Conservation (phyloP, 1,140 invertebrate genomes). For the Cherax destructor region DNA sequence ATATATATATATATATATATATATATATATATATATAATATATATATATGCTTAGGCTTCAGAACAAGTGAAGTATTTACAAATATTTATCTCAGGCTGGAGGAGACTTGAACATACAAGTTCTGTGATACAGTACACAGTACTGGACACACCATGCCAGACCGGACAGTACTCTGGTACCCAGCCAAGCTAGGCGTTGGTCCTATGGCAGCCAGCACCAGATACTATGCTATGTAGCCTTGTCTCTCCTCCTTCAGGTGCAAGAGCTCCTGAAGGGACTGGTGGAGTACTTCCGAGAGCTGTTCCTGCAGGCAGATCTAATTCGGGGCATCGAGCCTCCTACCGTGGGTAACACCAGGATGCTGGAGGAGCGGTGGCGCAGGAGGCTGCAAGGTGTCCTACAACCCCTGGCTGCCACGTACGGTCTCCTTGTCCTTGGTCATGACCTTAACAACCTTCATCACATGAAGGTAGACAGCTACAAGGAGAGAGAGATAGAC, state of each 20-base stretch:
- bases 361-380: constrained; percentile 35
- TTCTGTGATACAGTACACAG: no score
- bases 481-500: no score
- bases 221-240: not conserved
- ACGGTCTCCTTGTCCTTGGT: constrained; percentile 46
- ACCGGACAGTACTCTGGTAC: no score
- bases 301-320: constrained; percentile 52
- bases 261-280: constrained; percentile 42
- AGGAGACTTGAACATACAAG: not conserved
- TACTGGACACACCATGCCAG: no score
- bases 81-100: no score
- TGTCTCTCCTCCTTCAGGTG: constrained; percentile 11
- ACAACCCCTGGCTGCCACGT: constrained; percentile 24
- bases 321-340: constrained; percentile 51
- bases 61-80: no score
- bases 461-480: constrained; percentile 51
- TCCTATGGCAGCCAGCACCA: no score
- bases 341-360: constrained; percentile 29
- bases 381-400: constrained; percentile 27
- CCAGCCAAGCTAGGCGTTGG: no score
- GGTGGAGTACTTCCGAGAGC: constrained; percentile 52
- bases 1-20: constrained; percentile 44
- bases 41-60: not conserved
- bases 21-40: constrained; percentile 34
- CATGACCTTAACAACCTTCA: constrained; percentile 55